A percentile compares a stretch with the other conserved stretches of the same genome.
Evolutionary conservation across 2,113 vertebrate species (phyloP).

Genomic region (Morone saxatilis): DNA sequence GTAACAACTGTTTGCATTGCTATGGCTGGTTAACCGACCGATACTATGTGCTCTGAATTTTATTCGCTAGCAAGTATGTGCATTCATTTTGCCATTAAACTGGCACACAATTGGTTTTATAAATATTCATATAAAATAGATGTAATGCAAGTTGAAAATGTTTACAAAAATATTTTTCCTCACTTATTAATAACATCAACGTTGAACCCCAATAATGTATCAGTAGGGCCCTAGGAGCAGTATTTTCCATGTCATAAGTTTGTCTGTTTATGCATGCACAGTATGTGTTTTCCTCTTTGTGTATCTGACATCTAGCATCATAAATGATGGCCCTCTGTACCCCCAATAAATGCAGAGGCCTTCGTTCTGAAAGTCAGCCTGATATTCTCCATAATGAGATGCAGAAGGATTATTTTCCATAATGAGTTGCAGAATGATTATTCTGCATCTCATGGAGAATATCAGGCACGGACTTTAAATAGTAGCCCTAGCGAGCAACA

Average conservation of each 20-base stretch:
- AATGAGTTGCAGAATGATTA: too few species aligned
- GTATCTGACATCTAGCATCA: conserved; percentile 17
- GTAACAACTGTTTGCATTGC: conserved; percentile 78
- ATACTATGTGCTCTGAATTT: neutral
- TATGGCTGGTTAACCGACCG: conserved; percentile 3
- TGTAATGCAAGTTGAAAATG: neutral
- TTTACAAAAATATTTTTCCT: neutral
- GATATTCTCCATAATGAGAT: conserved; percentile 4
- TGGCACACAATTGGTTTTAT: neutral
- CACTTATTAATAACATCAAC: neutral
- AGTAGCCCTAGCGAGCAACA: conserved; percentile 24
- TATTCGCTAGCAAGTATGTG: neutral
- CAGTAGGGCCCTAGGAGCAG: neutral
- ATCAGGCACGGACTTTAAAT: conserved; percentile 41
- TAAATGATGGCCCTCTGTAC: conserved; percentile 33
- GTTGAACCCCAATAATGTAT: neutral
- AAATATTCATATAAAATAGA: neutral
- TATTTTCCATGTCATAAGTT: neutral
- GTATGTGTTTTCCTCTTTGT: neutral
- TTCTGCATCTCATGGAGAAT: neutral
- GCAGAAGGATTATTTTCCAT: too few species aligned
- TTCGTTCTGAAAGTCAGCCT: conserved; percentile 42
- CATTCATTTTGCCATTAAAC: neutral
- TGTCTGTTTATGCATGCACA: conserved; percentile 30
- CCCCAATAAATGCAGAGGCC: conserved; percentile 38